Evolutionary conservation across 92 coral and sea anemone species (phyloP), one percentile per base, ranked within the genome.

Genomic region (Porites rus): DNA sequence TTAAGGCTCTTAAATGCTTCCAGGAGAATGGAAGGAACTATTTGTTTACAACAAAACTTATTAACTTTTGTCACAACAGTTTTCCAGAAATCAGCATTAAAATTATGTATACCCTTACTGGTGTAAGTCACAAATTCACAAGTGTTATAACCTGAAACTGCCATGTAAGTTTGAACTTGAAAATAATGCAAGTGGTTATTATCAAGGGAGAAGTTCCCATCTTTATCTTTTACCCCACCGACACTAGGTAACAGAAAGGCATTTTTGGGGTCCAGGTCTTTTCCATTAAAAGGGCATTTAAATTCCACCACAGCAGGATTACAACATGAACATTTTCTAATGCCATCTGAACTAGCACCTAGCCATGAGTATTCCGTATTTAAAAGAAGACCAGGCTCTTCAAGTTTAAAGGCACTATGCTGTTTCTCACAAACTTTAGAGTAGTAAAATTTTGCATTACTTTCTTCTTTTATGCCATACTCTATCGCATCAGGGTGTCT

Each of bases 381-480:
- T 81, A 90, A 78, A 75, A 86, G 76, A 60, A 90, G 89, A 11
- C 93, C 93, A 86, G 77, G 69, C 69, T 86, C 90, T 83, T 68
- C 85, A 73, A 72, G 65, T 46, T 51, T 52, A 51, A 77, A 87
- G 38, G 75, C 77, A 77, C 80, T 68, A 78, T 90, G 79, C 16
- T 70, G 81, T 70, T 91, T 83, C 59, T 86, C 83, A 38, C 50
- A 76, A 68, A 58, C 88, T 86, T 75, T 75, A 38, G 76, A 72
- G 51, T 83, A 90, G 51, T 54, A 87, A 68, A 65, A 75, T 87
- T 72, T 72, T 25, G 76, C 75, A 84, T 88, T 75, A 85, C 86
- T 61, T 58, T 91, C 83, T 71, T 72, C 84, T 77, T 91, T 91
- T 82, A 78, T 77, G 70, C 91, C 94, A 87, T 91, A 73, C 65